A percentile compares a stretch with the other conserved stretches of the same genome.
Evolutionary conservation across 2,888 invertebrate species (phyloP).

Genomic region (Caenorhabditis sp.): DNA sequence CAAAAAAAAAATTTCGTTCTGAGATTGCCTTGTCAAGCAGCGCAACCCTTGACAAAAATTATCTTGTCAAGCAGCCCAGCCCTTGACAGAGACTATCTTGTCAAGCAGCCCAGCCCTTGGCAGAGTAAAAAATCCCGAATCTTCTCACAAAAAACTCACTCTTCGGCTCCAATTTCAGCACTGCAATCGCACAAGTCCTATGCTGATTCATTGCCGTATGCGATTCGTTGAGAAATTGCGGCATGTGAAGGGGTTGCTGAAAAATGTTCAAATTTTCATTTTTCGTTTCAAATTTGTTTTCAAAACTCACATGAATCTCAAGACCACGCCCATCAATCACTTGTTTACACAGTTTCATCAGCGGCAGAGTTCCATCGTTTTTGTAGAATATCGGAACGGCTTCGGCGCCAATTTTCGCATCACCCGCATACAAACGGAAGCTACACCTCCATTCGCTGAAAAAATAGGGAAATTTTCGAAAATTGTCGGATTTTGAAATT

Average conservation of each 20-base stretch:
- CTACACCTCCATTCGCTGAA: not conserved
- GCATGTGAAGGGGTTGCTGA: conserved; percentile 19
- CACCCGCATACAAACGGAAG: not conserved
- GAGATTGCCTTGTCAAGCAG: no score
- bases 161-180: conserved; percentile 9
- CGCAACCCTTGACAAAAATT: no score
- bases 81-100: no score
- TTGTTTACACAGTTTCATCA: not conserved
- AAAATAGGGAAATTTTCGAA: no score
- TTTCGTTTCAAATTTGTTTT: no score
- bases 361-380: not conserved
- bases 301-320: not conserved
- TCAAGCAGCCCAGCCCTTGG: no score
- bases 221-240: conserved; percentile 17
- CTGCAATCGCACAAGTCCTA: conserved; percentile 21
- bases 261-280: not conserved
- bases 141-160: no score
- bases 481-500: no score
- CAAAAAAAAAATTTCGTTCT: not conserved
- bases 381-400: not conserved
- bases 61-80: no score
- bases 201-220: conserved; percentile 21
- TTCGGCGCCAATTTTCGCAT: not conserved
- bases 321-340: not conserved
- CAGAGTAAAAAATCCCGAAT: no score